Evolutionary conservation across 2,797 vertebrate genomes (phyloP).

Genomic region (Ateles fusciceps): DNA sequence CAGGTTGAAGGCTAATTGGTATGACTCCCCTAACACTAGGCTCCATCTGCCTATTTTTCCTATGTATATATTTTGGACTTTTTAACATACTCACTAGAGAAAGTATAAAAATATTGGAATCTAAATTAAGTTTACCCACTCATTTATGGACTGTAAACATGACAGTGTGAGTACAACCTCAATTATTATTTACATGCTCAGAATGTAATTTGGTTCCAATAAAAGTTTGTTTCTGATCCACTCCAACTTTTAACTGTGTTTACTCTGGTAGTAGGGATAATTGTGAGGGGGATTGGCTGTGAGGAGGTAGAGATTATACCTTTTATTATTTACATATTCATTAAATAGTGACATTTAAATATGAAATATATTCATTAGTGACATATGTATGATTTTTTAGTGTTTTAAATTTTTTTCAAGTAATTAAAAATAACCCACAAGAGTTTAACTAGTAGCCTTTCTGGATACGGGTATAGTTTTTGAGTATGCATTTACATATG

Average conservation of each 20-base stretch:
- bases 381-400: neutral
- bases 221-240: neutral
- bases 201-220: neutral
- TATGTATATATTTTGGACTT: neutral
- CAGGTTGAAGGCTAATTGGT: neutral
- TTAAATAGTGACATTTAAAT: neutral
- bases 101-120: neutral
- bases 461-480: neutral
- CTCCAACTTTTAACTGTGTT: neutral
- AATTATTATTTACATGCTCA: neutral
- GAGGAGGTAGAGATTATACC: neutral
- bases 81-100: neutral
- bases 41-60: neutral
- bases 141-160: neutral
- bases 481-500: neutral
- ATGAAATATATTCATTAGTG: neutral
- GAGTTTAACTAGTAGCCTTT: neutral
- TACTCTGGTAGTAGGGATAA: neutral
- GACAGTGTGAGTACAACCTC: neutral
- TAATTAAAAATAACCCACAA: neutral
- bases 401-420: neutral
- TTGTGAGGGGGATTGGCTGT: neutral
- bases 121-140: neutral
- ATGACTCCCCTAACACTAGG: neutral
- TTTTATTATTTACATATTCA: neutral